Percentiles rank a stretch among this genome's conserved stretches.
Conservation (phyloP, 2,113 vertebrate species). For the Pseudorasbora parva region DNA sequence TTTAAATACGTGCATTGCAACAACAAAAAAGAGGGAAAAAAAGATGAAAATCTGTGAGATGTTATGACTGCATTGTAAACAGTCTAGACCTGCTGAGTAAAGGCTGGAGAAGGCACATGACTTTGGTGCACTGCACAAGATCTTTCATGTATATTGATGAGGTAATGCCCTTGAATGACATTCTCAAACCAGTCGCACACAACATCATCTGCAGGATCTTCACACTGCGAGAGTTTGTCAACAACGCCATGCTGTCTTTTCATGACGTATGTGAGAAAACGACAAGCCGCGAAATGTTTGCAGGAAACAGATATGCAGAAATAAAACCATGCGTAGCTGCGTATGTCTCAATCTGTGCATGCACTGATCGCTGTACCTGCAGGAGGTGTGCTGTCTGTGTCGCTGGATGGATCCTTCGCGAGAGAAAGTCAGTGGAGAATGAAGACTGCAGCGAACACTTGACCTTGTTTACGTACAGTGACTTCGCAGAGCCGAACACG, state of each 20-base stretch:
- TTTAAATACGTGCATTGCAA: too few species aligned
- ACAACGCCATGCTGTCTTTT: background rate
- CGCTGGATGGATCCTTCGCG: background rate
- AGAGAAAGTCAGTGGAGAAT: background rate
- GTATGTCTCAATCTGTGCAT: background rate
- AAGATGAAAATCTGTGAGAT: background rate
- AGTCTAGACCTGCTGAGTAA: background rate
- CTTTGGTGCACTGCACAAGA: conserved; percentile 66
- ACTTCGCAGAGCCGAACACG: conserved; percentile 45
- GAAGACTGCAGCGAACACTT: conserved; percentile 66
- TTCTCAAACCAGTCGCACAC: background rate
- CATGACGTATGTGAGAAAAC: background rate
- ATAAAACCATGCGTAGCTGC: background rate
- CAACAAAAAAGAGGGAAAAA: too few species aligned
- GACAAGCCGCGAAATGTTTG: background rate
- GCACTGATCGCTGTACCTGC: conserved; percentile 32
- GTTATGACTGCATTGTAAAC: too few species aligned
- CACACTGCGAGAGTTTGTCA: background rate
- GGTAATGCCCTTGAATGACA: conserved; percentile 1
- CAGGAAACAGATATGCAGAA: background rate
- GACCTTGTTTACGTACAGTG: conserved; percentile 76
- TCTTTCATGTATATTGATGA: conserved; percentile 26
- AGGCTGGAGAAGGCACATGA: conserved; percentile 33
- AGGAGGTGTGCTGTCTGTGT: background rate
- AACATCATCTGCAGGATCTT: conserved; percentile 1